phyloP scores from a whole-genome alignment of 2,797 vertebrate genomes.

The Poecilia gillii region DNA sequence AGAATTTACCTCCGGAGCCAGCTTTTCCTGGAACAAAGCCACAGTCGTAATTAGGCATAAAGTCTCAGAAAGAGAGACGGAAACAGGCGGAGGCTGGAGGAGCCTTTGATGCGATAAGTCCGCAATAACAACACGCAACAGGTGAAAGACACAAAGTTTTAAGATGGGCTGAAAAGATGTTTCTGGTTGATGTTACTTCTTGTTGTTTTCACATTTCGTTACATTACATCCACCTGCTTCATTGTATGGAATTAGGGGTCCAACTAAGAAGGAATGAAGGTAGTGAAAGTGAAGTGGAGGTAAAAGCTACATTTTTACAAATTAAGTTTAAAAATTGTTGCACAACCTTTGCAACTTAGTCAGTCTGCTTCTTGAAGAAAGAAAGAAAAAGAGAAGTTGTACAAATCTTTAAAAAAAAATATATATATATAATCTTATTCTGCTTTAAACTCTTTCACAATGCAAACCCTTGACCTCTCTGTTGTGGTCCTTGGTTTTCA shows the following conservation, averaged over 20 bases:
- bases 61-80: not conserved
- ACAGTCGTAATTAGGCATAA: constrained; percentile 17
- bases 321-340: not conserved
- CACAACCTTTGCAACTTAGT: not conserved
- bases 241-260: not conserved
- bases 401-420: not conserved
- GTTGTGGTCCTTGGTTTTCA: not conserved
- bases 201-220: not conserved
- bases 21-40: constrained; percentile 25
- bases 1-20: constrained; percentile 13
- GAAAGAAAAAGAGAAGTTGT: not conserved
- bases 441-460: not conserved
- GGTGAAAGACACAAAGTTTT: constrained; percentile 9
- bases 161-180: not conserved
- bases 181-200: not conserved
- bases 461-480: not conserved
- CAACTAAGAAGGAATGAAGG: too few relatives aligned
- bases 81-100: not conserved
- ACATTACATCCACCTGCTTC: not conserved
- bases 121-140: constrained; percentile 2
- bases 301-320: not conserved
- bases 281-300: not conserved
- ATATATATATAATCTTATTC: not conserved
- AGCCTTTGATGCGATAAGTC: constrained; percentile 15
- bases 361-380: not conserved